Conservation (phyloP, 2,113 vertebrate species). For the Herpailurus yagouaroundi region DNA sequence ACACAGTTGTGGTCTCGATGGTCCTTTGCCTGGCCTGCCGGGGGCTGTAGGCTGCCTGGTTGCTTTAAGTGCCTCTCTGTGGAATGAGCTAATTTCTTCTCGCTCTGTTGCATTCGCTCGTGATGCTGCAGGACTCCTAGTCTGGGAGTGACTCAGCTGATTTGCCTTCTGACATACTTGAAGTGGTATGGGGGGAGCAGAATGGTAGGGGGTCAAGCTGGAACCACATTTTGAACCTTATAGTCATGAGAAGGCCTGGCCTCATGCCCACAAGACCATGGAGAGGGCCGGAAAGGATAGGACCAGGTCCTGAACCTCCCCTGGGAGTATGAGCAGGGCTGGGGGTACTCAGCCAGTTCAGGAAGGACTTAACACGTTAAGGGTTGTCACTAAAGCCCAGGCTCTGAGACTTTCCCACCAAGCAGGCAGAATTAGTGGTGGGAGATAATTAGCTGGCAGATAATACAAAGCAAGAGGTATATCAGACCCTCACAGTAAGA, state of each 20-base stretch:
- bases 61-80: slow-evolving; percentile 14
- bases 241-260: not conserved
- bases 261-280: not conserved
- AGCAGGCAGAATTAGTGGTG: not conserved
- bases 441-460: not conserved
- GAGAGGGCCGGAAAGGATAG: not conserved
- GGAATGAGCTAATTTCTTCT: slow-evolving; percentile 74
- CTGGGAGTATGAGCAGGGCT: not conserved
- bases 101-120: slow-evolving; percentile 52
- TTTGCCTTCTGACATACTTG: slow-evolving; percentile 30
- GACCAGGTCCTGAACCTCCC: not conserved
- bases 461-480: not conserved
- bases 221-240: slow-evolving; percentile 29
- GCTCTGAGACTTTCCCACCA: not conserved
- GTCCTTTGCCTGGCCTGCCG: not conserved
- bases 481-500: not conserved
- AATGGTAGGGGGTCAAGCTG: not conserved
- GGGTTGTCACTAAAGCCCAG: not conserved
- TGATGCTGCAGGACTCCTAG: slow-evolving; percentile 51
- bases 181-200: not conserved
- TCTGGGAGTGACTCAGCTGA: slow-evolving; percentile 47
- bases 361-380: slow-evolving; percentile 36
- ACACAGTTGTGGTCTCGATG: not conserved
- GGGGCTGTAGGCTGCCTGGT: not conserved
- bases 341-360: not conserved